Base-by-base conservation (phyloP, 2,888 invertebrate species). In the Ectemnius cavifrons region DNA sequence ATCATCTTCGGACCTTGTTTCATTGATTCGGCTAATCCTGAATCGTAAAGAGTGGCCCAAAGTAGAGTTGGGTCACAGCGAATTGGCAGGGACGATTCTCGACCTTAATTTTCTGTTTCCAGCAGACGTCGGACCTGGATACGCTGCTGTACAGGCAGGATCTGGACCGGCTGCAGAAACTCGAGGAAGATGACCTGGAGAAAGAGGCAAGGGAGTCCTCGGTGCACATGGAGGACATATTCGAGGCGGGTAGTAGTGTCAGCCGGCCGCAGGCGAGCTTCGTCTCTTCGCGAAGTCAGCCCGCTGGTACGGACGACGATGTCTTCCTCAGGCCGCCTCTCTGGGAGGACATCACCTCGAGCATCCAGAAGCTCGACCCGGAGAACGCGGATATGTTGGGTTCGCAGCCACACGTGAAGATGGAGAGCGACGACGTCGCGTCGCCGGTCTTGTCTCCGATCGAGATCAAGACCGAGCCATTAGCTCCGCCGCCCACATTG, bases 261-360 rank as follows among this genome's bases (percentile, higher is more conserved):
- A 88, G 90, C 67, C 75, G 90, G 46, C 88, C 91, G 4, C 89
- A 89, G 73, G 92, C 92, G 89, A 93, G 92, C 81, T 93, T 93
- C 84, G 93, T 93, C 20, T 92, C 93, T 66, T 91, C 92, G 90
- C 88, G 92, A 79, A 91, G 92, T 78, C 90, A 92, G 67, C 90
- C 94, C 56, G 91, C 92, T 66, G 92, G 92, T 45, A 93, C 91
- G 89, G 94, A 95, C 91, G 97, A 97, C 91, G 97, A 97, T 92
- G 95, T 96, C 67, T 97, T 96, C 92, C 94, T 96, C 84, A 95
- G 96, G 86, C 97, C 97, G 59, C 96, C 96, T 46, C 93, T 97
- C 57, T 97, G 97, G 97, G 97, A 97, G 92, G 97, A 97, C 92
- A 97, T 97, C 90, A 95, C 97, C 80, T 96, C 96, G 91, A 96